phyloP scores from a whole-genome alignment of 2,797 vertebrate genomes.

The Linurgus olivaceus region DNA sequence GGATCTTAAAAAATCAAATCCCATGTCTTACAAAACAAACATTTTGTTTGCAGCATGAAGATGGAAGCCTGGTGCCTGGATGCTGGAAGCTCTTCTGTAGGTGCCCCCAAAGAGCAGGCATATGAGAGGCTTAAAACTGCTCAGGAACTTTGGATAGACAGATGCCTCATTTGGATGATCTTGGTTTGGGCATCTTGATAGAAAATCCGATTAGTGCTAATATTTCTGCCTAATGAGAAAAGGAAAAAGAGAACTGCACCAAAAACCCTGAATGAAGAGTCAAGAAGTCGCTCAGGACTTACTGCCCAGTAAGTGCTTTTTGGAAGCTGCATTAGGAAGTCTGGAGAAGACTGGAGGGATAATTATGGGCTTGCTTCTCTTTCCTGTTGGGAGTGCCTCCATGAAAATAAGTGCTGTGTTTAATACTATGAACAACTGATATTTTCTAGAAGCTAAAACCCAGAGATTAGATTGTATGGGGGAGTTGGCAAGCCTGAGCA shows the following conservation, averaged over 20 bases:
- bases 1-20: not conserved
- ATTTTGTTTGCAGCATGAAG: not conserved
- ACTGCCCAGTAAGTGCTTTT: not conserved
- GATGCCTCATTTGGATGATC: not conserved
- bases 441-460: not conserved
- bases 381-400: constrained; percentile 24
- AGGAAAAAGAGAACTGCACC: not conserved
- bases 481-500: not conserved
- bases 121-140: not conserved
- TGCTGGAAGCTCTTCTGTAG: not conserved
- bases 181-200: not conserved
- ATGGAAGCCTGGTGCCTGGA: not conserved
- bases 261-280: not conserved
- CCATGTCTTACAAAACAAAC: not conserved
- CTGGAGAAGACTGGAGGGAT: not conserved
- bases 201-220: not conserved
- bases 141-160: not conserved
- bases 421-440: not conserved
- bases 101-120: not conserved
- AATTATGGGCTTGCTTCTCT: not conserved
- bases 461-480: not conserved
- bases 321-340: not conserved
- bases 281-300: not conserved
- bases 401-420: not conserved
- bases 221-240: not conserved